Evolutionary conservation across 2,797 vertebrate species (phyloP), one percentile per base, ranked within the genome.

Genomic region (Tinamus major): DNA sequence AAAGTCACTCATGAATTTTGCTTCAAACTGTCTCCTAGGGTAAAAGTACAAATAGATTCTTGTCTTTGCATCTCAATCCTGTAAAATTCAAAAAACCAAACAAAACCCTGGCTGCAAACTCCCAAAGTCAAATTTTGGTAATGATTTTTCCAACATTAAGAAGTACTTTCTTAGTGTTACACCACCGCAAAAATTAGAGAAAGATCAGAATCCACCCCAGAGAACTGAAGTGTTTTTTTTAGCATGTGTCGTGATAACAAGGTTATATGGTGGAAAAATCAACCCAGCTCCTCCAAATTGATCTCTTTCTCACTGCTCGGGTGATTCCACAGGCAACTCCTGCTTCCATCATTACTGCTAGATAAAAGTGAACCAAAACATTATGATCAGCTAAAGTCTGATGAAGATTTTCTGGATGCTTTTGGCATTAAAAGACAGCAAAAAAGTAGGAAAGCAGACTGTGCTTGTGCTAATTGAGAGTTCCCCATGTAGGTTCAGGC

Each of bases 241-340:
- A 61, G 17, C 1, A 4, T 12, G 2, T 9, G 18, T 55, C 58
- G 51, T 0, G 0, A 42, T 44, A 49, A 31, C 8, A 61, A 58
- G 1, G 6, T 9, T 19, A 39, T 14, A 16, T 1, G 12, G 29
- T 37, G 6, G 61, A 95, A 90, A 20, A 41, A 63, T 5, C 7
- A 39, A 48, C 49, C 27, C 1, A 2, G 7, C 42, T 37, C 26
- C 49, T 21, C 31, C 62, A 49, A 51, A 67, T 51, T 56, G 79
- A 61, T 5, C 4, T 33, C 13, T 78, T 33, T 56, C 39, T 23
- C 77, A 41, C 23, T 5, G 3, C 31, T 5, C 1, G 41, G 41
- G 12, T 59, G 26, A n/a, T 81, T 27, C 83, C 44, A 13, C 1
- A 0, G n/a, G 56, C 18, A n/a, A 26, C 37, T 76, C 69, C 55